phyloP scores from a whole-genome alignment of 2,888 invertebrate species.

The Chironomus riparius region DNA sequence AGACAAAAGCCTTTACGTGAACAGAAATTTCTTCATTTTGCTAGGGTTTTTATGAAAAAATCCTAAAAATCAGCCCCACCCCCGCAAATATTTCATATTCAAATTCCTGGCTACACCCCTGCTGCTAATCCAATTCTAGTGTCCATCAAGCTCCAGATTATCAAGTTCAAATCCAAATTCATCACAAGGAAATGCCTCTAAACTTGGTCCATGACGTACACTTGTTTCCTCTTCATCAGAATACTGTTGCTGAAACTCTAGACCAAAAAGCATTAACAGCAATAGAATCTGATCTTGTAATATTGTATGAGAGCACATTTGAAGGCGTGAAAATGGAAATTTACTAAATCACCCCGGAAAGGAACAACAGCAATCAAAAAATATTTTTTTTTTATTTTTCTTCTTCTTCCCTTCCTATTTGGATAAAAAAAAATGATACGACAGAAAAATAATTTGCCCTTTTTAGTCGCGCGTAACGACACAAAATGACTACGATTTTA shows the following conservation, averaged over 20 bases:
- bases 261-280: not conserved
- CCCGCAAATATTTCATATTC: too few species aligned
- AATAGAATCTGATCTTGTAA: not conserved
- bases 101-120: too few species aligned
- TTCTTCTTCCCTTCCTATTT: not conserved
- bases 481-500: constrained; percentile 21
- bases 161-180: too few species aligned
- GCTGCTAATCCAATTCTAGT: too few species aligned
- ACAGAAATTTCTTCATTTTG: too few species aligned
- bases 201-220: too few species aligned
- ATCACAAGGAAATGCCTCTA: too few species aligned
- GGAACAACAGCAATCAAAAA: constrained; percentile 5
- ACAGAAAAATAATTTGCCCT: constrained; percentile 12
- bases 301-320: not conserved
- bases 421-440: not conserved
- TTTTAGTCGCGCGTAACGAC: not conserved
- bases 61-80: too few species aligned
- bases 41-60: too few species aligned
- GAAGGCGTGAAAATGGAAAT: constrained; percentile 26
- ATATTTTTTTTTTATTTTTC: not conserved
- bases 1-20: too few species aligned
- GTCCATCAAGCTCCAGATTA: too few species aligned
- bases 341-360: not conserved
- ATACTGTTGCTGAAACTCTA: not conserved
- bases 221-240: too few species aligned